Percentiles rank a stretch among this genome's conserved stretches.
phyloP scores from a whole-genome alignment of 1,140 invertebrate species.

The Acyrthosiphon pisum region DNA sequence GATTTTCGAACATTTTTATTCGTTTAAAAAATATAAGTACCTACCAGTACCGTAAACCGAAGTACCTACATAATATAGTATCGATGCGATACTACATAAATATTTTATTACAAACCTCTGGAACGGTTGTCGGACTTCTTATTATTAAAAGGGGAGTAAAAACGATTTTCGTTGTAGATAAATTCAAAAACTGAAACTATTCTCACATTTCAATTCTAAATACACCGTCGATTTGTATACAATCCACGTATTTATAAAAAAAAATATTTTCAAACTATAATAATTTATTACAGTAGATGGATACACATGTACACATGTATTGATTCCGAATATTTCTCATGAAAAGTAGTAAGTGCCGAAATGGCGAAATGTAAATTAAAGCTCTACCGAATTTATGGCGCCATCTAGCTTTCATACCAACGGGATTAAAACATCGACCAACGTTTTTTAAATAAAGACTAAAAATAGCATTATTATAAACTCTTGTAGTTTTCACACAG shows the following conservation, averaged over 20 bases:
- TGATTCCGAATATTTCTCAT: background rate
- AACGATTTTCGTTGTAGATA: background rate
- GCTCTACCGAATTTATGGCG: background rate
- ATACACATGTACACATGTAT: background rate
- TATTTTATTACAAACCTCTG: background rate
- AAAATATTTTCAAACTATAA: background rate
- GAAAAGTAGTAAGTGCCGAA: background rate
- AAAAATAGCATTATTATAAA: background rate
- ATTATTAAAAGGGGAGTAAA: background rate
- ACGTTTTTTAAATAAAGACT: background rate
- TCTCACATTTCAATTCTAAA: background rate
- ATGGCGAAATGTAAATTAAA: background rate
- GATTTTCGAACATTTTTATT: background rate
- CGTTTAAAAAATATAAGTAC: background rate
- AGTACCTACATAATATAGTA: background rate
- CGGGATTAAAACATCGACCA: background rate
- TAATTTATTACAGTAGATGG: background rate
- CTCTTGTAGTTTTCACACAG: background rate
- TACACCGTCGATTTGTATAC: background rate
- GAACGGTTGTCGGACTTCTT: background rate
- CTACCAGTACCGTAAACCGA: background rate
- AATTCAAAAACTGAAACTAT: background rate
- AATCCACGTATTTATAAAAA: background rate
- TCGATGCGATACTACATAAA: background rate
- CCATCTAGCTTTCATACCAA: slow-evolving; percentile 8